Evolutionary conservation across 1,140 invertebrate species (phyloP), one percentile per base, ranked within the genome.

Genomic region (Drosophila littoralis): DNA sequence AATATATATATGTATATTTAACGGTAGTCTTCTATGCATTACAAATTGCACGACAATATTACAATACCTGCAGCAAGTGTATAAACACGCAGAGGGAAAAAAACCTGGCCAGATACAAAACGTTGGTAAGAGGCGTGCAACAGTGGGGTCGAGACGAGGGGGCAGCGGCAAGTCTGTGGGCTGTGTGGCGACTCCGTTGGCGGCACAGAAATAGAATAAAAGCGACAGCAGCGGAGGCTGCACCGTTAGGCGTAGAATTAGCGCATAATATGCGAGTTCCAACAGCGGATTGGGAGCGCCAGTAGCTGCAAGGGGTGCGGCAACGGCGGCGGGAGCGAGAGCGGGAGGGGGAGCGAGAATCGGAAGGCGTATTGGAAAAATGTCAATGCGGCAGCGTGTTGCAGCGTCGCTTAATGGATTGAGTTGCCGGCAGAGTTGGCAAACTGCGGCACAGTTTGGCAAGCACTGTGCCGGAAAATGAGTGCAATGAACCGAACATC

Each of bases 181-280:
- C 75, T 73, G 82, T 48, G 51, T 77, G 64, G 43, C 57, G 58
- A 82, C 83, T 86, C 79, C 71, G 82, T 88, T 79, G 84, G 82
- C 83, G 84, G 61, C 68, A 83, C 83, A 88, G 73, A 88, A 88
- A 88, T 88, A 88, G 83, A 88, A 88, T 77, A 79, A 78, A 76
- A 78, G 78, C 63, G 74, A 69, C 69, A 74, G 75, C 51, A 54
- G 75, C 71, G 82, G 83, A 88, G 77, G 83, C 73, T 88, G 83
- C 54, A 77, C 84, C 79, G 84, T 88, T 88, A 88, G 64, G 79
- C 75, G 83, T 71, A 79, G 83, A 88, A 88, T 88, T 77, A 88
- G 83, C 83, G 79, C 83, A 88, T 83, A 88, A 88, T 86, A 83
- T 80, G 63, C 54, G 43, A 72, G 67, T 59, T 76, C 50, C 52